Percentiles rank a stretch among this genome's conserved stretches.
Evolutionary conservation across 2,888 invertebrate genomes (phyloP).

Genomic region (Eupithecia pulchellata): DNA sequence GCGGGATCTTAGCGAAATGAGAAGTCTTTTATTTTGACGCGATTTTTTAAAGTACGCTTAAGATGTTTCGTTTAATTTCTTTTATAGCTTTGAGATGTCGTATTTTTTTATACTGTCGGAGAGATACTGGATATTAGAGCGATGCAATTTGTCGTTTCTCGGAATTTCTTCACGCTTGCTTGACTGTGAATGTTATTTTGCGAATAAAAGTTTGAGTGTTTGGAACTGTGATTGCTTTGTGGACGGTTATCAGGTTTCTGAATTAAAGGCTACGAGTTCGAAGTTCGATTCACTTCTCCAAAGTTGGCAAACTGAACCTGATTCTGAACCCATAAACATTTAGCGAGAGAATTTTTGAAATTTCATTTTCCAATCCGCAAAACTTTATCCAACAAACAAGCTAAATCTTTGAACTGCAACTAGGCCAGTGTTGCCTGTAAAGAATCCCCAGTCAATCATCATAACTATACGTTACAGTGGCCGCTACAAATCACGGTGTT

Average conservation of each 20-base stretch:
- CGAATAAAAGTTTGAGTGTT: slow-evolving; percentile 11
- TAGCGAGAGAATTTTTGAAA: not conserved
- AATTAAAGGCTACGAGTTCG: not conserved
- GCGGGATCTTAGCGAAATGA: slow-evolving; percentile 39
- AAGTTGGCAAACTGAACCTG: not conserved
- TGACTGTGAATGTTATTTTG: slow-evolving; percentile 20
- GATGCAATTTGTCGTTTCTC: slow-evolving; percentile 25
- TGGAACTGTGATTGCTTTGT: not conserved
- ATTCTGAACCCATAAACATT: not conserved
- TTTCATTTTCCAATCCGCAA: not conserved
- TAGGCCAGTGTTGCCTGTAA: slow-evolving; percentile 31
- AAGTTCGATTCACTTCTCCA: not conserved
- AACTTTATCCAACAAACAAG: not conserved
- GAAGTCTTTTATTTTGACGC: slow-evolving; percentile 36
- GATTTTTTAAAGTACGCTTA: slow-evolving; percentile 37
- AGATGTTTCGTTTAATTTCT: slow-evolving; percentile 37
- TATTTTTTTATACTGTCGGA: slow-evolving; percentile 32
- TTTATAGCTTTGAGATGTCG: slow-evolving; percentile 34
- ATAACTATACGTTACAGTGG: slow-evolving; percentile 39
- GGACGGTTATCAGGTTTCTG: not conserved
- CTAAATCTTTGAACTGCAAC: slow-evolving; percentile 1
- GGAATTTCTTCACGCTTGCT: slow-evolving; percentile 17
- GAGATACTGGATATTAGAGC: slow-evolving; percentile 19
- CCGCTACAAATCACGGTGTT: slow-evolving; percentile 53
- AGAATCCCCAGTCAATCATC: slow-evolving; percentile 34